Evolutionary conservation across 2,113 vertebrate genomes (phyloP).

Genomic region (Labeo catla): DNA sequence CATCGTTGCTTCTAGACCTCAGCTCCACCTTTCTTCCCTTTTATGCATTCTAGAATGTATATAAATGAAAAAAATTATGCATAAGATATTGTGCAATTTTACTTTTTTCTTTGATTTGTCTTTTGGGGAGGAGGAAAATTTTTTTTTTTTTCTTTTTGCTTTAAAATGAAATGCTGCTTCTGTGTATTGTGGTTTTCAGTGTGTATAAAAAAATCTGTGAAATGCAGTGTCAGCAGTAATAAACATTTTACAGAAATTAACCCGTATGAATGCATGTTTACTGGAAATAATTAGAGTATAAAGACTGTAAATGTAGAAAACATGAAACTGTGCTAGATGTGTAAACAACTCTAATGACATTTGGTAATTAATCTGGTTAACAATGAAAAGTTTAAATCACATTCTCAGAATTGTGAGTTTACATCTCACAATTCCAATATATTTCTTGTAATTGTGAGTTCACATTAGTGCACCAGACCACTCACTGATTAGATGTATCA

Average conservation of each 20-base stretch:
- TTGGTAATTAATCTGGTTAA: background rate
- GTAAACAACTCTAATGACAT: background rate
- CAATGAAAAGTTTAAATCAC: background rate
- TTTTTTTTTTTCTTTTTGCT: slow-evolving; percentile 76
- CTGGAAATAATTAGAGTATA: background rate
- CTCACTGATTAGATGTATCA: too few species aligned
- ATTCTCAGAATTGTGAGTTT: too few species aligned
- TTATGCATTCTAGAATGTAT: slow-evolving; percentile 50
- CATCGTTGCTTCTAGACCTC: slow-evolving; percentile 57
- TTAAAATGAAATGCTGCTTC: slow-evolving; percentile 72
- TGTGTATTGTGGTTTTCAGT: background rate
- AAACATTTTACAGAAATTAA: background rate
- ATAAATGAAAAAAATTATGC: too few species aligned
- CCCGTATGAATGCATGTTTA: background rate
- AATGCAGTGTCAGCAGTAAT: background rate
- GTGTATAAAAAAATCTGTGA: background rate
- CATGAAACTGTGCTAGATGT: background rate
- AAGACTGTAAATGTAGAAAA: background rate
- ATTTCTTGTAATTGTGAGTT: too few species aligned
- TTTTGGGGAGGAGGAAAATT: slow-evolving; percentile 66
- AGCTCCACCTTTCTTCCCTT: slow-evolving; percentile 39
- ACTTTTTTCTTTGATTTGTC: slow-evolving; percentile 41
- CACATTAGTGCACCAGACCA: too few species aligned
- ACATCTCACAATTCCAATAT: too few species aligned
- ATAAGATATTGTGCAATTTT: slow-evolving; percentile 39